phyloP scores from a whole-genome alignment of 2,113 vertebrate genomes.

The Rhinoptilus africanus region DNA sequence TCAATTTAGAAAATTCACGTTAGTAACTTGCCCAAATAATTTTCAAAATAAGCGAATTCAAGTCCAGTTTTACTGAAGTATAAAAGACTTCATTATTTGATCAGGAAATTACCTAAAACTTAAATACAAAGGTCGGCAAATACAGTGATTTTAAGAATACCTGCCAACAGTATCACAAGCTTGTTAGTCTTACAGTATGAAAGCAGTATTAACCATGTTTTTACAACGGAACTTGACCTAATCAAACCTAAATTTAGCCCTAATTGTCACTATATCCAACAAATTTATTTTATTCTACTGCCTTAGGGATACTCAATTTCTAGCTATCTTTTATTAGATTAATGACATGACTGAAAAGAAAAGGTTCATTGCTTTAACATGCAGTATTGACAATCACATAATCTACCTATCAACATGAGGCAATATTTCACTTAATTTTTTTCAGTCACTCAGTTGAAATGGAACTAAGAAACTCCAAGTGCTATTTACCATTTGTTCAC shows the following conservation, averaged over 20 bases:
- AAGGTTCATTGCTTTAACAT: neutral
- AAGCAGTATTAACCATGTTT: neutral
- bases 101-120: neutral
- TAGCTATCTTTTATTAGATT: neutral
- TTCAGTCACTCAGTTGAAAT: neutral
- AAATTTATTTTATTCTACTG: neutral
- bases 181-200: neutral
- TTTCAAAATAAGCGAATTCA: neutral
- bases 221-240: neutral
- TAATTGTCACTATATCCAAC: neutral
- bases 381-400: neutral
- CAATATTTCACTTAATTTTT: neutral
- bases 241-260: neutral
- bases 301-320: neutral
- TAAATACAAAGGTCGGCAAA: neutral
- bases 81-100: neutral
- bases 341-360: neutral
- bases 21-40: neutral
- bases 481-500: neutral
- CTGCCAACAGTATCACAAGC: neutral
- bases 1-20: neutral
- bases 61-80: neutral
- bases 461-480: neutral
- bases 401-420: neutral
- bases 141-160: neutral